These are phyloP conservation scores for Epicampocera succincta DNA, from an alignment of 2,888 invertebrate species.

Conservation along the genomic window DNA sequence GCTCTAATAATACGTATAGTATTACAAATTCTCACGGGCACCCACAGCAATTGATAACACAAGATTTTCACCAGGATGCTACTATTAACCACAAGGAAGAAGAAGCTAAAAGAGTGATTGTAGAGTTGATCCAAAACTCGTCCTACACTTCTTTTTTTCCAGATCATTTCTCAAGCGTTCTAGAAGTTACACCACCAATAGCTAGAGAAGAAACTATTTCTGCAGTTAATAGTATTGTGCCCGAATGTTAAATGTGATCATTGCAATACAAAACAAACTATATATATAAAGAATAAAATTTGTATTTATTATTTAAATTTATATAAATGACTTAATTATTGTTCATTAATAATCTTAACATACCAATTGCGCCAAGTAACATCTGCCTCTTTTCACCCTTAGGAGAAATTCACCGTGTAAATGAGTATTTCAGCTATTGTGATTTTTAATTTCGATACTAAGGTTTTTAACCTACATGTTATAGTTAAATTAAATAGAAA, in stretches of 20 bases:
- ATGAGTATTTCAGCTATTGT: no score
- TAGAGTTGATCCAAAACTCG: constrained; percentile 71
- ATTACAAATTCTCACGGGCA: not conserved
- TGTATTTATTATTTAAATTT: no score
- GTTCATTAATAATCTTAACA: no score
- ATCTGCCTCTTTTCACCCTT: no score
- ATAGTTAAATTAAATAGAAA: no score
- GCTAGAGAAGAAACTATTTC: constrained; percentile 72
- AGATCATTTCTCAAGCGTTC: constrained; percentile 62
- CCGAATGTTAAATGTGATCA: constrained; percentile 48
- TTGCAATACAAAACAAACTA: constrained; percentile 28
- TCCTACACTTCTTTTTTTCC: constrained; percentile 67
- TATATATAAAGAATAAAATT: not conserved
- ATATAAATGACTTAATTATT: no score
- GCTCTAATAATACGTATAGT: constrained; percentile 11
- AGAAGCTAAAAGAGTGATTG: constrained; percentile 72
- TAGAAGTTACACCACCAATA: constrained; percentile 67
- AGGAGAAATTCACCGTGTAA: no score
- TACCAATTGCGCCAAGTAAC: no score
- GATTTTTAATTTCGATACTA: no score
- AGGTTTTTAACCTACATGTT: no score
- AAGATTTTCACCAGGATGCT: constrained; percentile 29
- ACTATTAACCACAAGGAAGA: constrained; percentile 68
- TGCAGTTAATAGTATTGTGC: constrained; percentile 71
- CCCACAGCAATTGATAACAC: not conserved